A percentile compares a stretch with the other conserved stretches of the same genome.
phyloP scores from a whole-genome alignment of 1,140 invertebrate species.

The Achroia grisella region DNA sequence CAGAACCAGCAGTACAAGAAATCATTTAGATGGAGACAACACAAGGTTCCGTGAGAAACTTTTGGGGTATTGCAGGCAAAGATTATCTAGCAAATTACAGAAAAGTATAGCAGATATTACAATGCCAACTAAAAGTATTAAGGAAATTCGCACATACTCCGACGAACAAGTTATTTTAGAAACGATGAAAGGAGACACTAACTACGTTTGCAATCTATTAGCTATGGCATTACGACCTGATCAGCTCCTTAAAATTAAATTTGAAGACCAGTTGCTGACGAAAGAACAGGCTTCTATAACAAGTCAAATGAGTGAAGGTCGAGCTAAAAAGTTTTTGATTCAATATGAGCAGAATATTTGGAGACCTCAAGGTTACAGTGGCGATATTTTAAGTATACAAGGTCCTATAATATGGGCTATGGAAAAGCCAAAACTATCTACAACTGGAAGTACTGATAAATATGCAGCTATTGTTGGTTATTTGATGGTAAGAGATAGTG shows the following conservation, averaged over 20 bases:
- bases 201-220: conserved; percentile 52
- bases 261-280: conserved; percentile 38
- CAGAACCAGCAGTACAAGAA: conserved; percentile 37
- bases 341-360: conserved; percentile 53
- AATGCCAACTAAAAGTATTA: conserved; percentile 34
- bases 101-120: conserved; percentile 51
- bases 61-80: conserved; percentile 48
- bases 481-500: conserved; percentile 27
- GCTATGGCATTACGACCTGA: conserved; percentile 59
- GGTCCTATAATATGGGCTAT: conserved; percentile 63
- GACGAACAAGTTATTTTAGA: conserved; percentile 51
- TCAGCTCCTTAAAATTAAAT: conserved; percentile 36
- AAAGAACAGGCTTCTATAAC: conserved; percentile 21
- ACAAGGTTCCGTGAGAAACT: conserved; percentile 53
- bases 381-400: conserved; percentile 51
- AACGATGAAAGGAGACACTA: conserved; percentile 47
- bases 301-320: conserved; percentile 30
- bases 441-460: conserved; percentile 28
- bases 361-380: conserved; percentile 44
- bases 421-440: conserved; percentile 40
- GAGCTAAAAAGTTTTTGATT: conserved; percentile 42
- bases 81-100: conserved; percentile 35
- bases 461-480: conserved; percentile 44
- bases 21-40: conserved; percentile 53
- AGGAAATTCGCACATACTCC: conserved; percentile 45